Percentiles rank a stretch among this genome's conserved stretches.
Conservation (phyloP, 2,797 vertebrate genomes). For the Aeoliscus strigatus region DNA sequence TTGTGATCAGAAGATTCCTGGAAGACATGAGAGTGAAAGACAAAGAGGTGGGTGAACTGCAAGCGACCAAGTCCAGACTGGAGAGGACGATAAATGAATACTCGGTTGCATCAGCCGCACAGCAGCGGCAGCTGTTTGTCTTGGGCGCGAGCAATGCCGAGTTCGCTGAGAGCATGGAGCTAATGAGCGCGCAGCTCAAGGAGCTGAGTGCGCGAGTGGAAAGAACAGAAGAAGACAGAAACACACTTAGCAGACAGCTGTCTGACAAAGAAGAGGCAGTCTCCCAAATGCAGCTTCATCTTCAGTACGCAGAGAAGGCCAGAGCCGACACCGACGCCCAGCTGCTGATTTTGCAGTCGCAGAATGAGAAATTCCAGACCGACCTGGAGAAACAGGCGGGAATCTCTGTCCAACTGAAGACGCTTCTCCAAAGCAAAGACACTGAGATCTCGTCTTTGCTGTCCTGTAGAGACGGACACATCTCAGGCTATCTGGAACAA, state of each 20-base stretch:
- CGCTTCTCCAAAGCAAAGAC: conserved; percentile 82
- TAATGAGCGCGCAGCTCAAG: conserved; percentile 57
- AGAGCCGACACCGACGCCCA: conserved; percentile 67
- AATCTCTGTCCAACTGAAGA: conserved; percentile 78
- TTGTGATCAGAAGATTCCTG: conserved; percentile 70
- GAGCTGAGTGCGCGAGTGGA: conserved; percentile 67
- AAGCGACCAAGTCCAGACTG: conserved; percentile 58
- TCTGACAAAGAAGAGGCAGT: conserved; percentile 60
- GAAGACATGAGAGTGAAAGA: conserved; percentile 73
- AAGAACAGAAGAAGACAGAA: conserved; percentile 69
- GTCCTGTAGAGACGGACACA: conserved; percentile 79
- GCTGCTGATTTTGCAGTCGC: conserved; percentile 60
- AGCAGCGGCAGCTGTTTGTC: conserved; percentile 74
- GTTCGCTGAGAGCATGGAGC: conserved; percentile 63
- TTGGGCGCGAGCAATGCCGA: conserved; percentile 73
- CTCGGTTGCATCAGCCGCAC: conserved; percentile 65
- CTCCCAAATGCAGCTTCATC: conserved; percentile 63
- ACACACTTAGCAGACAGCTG: conserved; percentile 59
- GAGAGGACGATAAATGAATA: conserved; percentile 74
- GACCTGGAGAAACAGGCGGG: conserved; percentile 79
- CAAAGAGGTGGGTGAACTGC: conserved; percentile 68
- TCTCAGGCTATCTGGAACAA: conserved; percentile 80
- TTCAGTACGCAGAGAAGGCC: conserved; percentile 62
- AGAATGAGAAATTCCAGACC: conserved; percentile 64
- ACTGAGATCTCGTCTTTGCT: conserved; percentile 82